A percentile compares a stretch with the other conserved stretches of the same genome.
Evolutionary conservation across 2,113 vertebrate genomes (phyloP).

Genomic region (Alligator mississippiensis): DNA sequence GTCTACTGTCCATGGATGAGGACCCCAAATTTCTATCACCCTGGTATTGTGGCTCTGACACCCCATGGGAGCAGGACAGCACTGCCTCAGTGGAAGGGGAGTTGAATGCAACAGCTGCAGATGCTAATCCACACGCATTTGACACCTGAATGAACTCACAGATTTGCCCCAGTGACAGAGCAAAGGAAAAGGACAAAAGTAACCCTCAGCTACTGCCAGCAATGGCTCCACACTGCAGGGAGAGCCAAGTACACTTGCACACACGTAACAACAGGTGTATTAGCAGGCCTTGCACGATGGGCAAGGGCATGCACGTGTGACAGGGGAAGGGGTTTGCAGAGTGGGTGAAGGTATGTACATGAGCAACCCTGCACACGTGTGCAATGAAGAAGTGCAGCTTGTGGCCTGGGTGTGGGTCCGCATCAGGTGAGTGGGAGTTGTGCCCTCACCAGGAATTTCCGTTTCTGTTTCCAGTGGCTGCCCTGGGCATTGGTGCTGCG

Average conservation of each 20-base stretch:
- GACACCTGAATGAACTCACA: too few relatives aligned
- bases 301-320: neutral
- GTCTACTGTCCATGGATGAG: neutral
- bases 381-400: too few relatives aligned
- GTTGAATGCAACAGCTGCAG: neutral
- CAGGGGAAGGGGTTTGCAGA: too few relatives aligned
- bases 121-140: too few relatives aligned
- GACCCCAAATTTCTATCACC: neutral
- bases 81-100: neutral
- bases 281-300: neutral
- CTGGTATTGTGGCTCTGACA: neutral
- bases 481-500: slow-evolving; percentile 97
- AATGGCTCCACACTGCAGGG: neutral
- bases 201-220: neutral
- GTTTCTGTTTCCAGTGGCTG: slow-evolving; percentile 97
- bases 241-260: neutral
- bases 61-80: neutral
- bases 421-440: too few relatives aligned
- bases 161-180: neutral
- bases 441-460: slow-evolving; percentile 94
- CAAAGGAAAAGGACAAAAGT: neutral
- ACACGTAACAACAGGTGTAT: too few relatives aligned
- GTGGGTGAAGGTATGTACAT: neutral
- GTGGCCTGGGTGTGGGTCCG: neutral
- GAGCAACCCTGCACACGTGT: too few relatives aligned